Evolutionary conservation across 2,797 vertebrate genomes (phyloP).

Genomic region (Oceanodroma leucorhoa): DNA sequence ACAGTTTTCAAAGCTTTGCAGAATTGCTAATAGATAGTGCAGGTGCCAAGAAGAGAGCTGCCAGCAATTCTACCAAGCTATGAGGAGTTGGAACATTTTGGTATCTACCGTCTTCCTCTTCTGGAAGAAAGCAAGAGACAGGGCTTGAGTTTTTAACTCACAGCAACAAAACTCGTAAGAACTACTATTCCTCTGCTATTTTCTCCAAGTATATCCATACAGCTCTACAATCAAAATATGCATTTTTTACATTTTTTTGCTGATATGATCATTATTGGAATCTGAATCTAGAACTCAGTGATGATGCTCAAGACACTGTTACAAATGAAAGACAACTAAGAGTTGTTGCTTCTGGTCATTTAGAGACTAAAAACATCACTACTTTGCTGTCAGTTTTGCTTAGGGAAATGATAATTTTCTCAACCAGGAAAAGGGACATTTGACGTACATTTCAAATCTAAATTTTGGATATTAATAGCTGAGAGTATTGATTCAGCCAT

Average conservation of each 20-base stretch:
- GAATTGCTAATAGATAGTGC: neutral
- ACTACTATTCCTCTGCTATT: neutral
- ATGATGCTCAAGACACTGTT: neutral
- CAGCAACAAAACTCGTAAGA: neutral
- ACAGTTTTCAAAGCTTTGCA: neutral
- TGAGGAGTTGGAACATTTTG: neutral
- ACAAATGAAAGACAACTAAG: neutral
- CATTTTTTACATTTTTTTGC: neutral
- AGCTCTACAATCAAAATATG: neutral
- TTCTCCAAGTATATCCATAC: neutral
- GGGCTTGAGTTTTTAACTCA: neutral
- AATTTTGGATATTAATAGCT: neutral
- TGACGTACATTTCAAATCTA: neutral
- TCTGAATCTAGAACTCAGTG: neutral
- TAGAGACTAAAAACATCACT: neutral
- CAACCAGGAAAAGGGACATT: neutral
- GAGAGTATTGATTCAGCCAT: neutral
- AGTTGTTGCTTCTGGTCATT: neutral
- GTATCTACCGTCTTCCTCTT: neutral
- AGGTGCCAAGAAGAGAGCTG: neutral
- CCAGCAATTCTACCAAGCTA: neutral
- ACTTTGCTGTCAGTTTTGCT: neutral
- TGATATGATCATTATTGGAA: neutral
- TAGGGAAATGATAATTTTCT: neutral
- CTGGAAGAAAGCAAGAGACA: neutral